These are phyloP conservation scores for Drosophila santomea DNA, from an alignment of 1,140 invertebrate species.

Conservation along the genomic window DNA sequence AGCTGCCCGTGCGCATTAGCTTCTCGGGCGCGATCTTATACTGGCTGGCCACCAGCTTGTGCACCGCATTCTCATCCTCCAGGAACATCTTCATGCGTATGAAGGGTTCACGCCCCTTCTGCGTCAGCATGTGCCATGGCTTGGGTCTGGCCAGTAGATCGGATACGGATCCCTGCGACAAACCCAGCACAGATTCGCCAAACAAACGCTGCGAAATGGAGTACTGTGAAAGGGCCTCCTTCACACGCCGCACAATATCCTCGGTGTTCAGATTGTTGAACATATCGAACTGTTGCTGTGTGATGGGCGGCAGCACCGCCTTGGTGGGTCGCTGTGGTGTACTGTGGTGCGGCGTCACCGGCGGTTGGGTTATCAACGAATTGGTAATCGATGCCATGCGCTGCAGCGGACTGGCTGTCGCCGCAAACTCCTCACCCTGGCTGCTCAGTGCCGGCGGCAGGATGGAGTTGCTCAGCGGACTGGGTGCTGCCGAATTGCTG, in stretches of 20 bases:
- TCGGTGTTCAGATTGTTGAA: conserved; percentile 99
- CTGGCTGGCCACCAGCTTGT: conserved; percentile 97
- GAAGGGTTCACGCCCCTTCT: conserved; percentile 98
- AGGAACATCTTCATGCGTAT: conserved; percentile 99
- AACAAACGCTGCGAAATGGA: conserved; percentile 99
- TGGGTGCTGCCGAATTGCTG: conserved; percentile 87
- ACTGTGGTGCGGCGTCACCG: conserved; percentile 92
- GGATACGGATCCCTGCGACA: conserved; percentile 98
- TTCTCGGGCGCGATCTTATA: conserved; percentile 99
- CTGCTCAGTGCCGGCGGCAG: conserved; percentile 91
- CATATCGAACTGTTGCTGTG: conserved; percentile 99
- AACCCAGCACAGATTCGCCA: conserved; percentile 97
- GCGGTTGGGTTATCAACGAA: conserved; percentile 96
- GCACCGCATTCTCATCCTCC: conserved; percentile 98
- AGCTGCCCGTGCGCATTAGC: conserved; percentile 96
- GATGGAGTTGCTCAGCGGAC: conserved; percentile 92
- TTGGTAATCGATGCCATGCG: conserved; percentile 99
- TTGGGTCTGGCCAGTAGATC: conserved; percentile 97
- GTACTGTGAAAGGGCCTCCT: conserved; percentile 98
- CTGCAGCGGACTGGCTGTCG: conserved; percentile 95
- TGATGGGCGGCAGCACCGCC: conserved; percentile 98
- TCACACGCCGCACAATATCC: conserved; percentile 98
- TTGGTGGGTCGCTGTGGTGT: conserved; percentile 94
- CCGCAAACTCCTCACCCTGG: conserved; percentile 90
- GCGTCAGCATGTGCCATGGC: conserved; percentile 98